Percentiles rank a stretch among this genome's conserved stretches.
phyloP scores from a whole-genome alignment of 2,888 invertebrate species.

The Ischnura elegans region DNA sequence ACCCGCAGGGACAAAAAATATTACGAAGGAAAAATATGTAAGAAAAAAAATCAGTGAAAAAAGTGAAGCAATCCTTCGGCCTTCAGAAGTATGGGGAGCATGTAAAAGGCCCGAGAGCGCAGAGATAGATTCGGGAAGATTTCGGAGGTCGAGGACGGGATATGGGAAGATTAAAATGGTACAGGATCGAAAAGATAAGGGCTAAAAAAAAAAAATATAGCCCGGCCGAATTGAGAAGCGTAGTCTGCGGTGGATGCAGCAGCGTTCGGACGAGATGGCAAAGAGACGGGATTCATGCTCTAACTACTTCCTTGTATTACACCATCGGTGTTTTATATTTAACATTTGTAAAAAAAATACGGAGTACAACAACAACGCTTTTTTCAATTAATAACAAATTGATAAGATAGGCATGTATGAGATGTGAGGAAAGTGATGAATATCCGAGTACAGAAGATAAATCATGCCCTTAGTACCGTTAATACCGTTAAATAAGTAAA shows the following conservation, averaged over 20 bases:
- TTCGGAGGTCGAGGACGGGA: background rate
- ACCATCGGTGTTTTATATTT: too few relatives aligned
- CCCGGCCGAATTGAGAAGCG: background rate
- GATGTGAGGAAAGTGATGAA: too few relatives aligned
- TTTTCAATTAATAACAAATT: too few relatives aligned
- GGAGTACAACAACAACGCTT: too few relatives aligned
- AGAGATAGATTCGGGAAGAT: background rate
- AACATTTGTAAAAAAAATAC: too few relatives aligned
- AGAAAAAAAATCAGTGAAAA: background rate
- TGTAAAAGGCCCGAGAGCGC: background rate
- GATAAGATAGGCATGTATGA: too few relatives aligned
- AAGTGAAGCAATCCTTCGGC: background rate
- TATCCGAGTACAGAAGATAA: too few relatives aligned
- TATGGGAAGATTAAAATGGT: too few relatives aligned
- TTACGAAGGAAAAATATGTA: background rate
- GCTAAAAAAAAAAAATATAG: background rate
- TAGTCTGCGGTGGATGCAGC: background rate
- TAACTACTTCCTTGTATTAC: too few relatives aligned
- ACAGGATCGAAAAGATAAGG: background rate
- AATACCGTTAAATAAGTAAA: too few relatives aligned
- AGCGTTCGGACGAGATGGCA: background rate
- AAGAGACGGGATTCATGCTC: too few relatives aligned
- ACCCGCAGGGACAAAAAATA: background rate
- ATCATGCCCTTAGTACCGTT: too few relatives aligned
- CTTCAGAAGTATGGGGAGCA: background rate